Conservation (phyloP, 2,797 vertebrate genomes). For the Schizopygopsis pylzovi region DNA sequence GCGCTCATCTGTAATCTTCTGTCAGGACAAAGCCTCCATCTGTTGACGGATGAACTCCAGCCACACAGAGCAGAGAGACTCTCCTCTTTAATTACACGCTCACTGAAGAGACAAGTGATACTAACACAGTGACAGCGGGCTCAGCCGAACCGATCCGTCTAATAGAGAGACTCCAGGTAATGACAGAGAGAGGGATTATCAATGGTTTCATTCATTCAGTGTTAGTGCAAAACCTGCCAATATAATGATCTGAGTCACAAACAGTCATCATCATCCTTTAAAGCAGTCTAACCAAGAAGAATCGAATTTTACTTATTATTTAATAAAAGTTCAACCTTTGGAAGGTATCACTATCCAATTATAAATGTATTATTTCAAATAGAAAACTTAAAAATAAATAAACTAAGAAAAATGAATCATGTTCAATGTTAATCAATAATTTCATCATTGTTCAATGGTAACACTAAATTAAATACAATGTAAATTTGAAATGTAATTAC, state of each 20-base stretch:
- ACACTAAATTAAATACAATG: not conserved
- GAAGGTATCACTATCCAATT: not conserved
- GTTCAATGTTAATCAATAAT: not conserved
- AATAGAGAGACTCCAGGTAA: not conserved
- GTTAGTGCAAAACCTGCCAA: not conserved
- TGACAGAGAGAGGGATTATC: not conserved
- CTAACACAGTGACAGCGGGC: not conserved
- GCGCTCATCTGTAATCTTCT: not conserved
- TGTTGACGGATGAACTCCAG: not conserved
- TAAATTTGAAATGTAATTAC: too few relatives aligned
- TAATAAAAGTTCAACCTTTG: not conserved
- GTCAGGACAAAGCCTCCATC: conserved; percentile 18
- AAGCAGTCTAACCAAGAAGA: not conserved
- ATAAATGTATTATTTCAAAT: not conserved
- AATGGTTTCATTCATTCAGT: not conserved
- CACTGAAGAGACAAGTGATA: not conserved
- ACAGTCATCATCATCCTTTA: not conserved
- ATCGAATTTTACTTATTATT: not conserved
- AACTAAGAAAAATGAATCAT: too few relatives aligned
- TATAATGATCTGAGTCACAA: not conserved
- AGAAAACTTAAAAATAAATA: not conserved
- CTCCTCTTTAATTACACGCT: not conserved
- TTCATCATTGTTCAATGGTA: not conserved
- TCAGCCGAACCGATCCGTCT: not conserved
- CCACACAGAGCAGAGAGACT: not conserved